A percentile compares a stretch with the other conserved stretches of the same genome.
These are phyloP conservation scores for Paralvinella palmiformis DNA, from an alignment of 1,140 invertebrate species.

Conservation along the genomic window DNA sequence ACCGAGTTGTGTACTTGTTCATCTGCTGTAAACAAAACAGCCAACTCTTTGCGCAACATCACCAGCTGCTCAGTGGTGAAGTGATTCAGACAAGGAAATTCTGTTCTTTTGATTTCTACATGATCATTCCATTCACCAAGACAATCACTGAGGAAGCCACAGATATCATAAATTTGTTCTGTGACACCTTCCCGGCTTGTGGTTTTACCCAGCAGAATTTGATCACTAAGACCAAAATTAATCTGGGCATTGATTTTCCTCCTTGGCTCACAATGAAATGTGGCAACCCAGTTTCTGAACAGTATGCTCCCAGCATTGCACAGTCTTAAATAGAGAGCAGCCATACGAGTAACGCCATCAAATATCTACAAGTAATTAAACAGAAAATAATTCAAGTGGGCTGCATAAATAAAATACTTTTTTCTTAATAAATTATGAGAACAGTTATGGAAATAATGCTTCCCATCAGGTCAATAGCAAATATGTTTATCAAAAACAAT, in stretches of 20 bases:
- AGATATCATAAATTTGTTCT: conserved; percentile 28
- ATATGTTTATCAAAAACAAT: too few species aligned
- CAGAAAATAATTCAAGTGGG: not conserved
- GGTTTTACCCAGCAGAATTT: conserved; percentile 18
- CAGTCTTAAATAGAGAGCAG: conserved; percentile 33
- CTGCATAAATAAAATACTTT: too few species aligned
- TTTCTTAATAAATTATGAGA: too few species aligned
- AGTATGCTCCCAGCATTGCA: conserved; percentile 34
- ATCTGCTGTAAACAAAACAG: conserved; percentile 11
- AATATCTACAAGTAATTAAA: conserved; percentile 30
- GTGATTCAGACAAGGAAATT: conserved; percentile 34
- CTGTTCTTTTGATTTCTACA: conserved; percentile 27
- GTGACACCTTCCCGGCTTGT: conserved; percentile 16
- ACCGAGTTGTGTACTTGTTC: conserved; percentile 20
- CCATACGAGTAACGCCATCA: conserved; percentile 33
- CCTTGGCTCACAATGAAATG: conserved; percentile 29
- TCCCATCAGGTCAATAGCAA: too few species aligned
- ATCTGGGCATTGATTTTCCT: conserved; percentile 25
- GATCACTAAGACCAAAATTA: conserved; percentile 26
- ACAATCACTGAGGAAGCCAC: conserved; percentile 37
- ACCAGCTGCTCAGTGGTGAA: conserved; percentile 41
- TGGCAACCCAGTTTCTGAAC: conserved; percentile 32
- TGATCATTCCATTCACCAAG: conserved; percentile 33
- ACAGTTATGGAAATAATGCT: too few species aligned
- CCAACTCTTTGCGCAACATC: conserved; percentile 33